A percentile compares a stretch with the other conserved stretches of the same genome.
Conservation (phyloP, 2,888 invertebrate genomes). For the Seira musarum region DNA sequence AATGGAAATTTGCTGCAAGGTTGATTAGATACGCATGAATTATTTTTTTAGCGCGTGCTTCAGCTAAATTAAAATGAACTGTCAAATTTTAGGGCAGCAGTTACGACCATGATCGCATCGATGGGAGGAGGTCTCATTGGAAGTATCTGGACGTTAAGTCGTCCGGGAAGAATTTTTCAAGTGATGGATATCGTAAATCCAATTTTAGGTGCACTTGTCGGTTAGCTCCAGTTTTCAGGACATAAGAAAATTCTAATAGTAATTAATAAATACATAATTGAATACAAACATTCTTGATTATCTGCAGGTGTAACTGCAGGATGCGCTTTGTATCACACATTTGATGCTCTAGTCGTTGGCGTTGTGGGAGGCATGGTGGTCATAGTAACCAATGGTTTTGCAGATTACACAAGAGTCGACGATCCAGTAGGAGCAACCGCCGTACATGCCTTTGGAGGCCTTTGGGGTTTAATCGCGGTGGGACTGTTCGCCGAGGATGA, state of each 20-base stretch:
- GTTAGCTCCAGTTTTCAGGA: too few species aligned
- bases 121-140: constrained; percentile 73
- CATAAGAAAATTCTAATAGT: too few species aligned
- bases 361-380: constrained; percentile 71
- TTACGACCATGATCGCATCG: constrained; percentile 72
- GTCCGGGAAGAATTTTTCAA: constrained; percentile 71
- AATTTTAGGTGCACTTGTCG: constrained; percentile 73
- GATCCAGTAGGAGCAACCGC: constrained; percentile 74
- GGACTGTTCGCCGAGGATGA: constrained; percentile 73
- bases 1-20: constrained; percentile 73
- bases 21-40: too few species aligned
- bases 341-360: constrained; percentile 73
- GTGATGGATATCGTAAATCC: constrained; percentile 73
- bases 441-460: constrained; percentile 71
- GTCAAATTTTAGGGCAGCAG: constrained; percentile 69
- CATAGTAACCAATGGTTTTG: constrained; percentile 70
- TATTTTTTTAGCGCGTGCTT: too few species aligned
- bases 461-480: constrained; percentile 73
- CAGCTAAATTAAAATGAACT: not conserved
- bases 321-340: constrained; percentile 72
- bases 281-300: constrained; percentile 69
- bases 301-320: constrained; percentile 68
- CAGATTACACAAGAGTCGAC: constrained; percentile 72
- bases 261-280: constrained; percentile 71
- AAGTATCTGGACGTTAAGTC: constrained; percentile 66